phyloP scores from a whole-genome alignment of 2,888 invertebrate species.

The Abrostola triplasia region DNA sequence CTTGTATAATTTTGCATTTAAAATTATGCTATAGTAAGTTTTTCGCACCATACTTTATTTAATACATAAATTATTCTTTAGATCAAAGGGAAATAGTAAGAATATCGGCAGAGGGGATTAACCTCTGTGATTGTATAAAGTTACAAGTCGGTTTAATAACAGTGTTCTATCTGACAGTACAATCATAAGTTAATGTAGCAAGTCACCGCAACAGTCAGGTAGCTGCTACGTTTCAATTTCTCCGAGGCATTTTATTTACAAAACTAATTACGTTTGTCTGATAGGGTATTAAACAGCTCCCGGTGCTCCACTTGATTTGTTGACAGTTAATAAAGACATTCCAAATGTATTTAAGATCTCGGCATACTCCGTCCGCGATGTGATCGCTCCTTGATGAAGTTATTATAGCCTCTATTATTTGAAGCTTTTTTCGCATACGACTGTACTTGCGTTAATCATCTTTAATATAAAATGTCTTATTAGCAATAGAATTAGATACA shows the following conservation, averaged over 20 bases:
- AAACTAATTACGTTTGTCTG: constrained; percentile 88
- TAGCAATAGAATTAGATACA: constrained; percentile 66
- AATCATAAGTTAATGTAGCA: constrained; percentile 78
- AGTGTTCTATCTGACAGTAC: constrained; percentile 67
- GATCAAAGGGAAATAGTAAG: constrained; percentile 28
- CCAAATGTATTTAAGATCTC: constrained; percentile 80
- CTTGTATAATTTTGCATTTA: constrained; percentile 15
- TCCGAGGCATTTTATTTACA: constrained; percentile 87
- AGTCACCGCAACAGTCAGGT: constrained; percentile 84
- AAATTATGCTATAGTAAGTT: neutral
- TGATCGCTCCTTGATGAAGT: constrained; percentile 73
- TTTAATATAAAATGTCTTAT: constrained; percentile 65
- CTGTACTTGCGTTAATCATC: constrained; percentile 66
- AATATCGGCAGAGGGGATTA: constrained; percentile 45
- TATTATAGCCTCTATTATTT: constrained; percentile 66
- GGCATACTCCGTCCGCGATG: constrained; percentile 75
- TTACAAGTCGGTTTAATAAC: constrained; percentile 53
- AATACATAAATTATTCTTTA: constrained; percentile 7
- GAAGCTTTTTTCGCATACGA: constrained; percentile 60
- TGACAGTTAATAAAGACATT: constrained; percentile 88
- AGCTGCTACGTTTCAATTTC: constrained; percentile 87
- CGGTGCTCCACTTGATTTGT: constrained; percentile 80
- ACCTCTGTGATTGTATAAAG: constrained; percentile 47
- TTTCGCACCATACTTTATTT: constrained; percentile 5
- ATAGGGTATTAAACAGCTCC: constrained; percentile 85